phyloP scores from a whole-genome alignment of 2,113 vertebrate genomes.

The Serinus canaria region DNA sequence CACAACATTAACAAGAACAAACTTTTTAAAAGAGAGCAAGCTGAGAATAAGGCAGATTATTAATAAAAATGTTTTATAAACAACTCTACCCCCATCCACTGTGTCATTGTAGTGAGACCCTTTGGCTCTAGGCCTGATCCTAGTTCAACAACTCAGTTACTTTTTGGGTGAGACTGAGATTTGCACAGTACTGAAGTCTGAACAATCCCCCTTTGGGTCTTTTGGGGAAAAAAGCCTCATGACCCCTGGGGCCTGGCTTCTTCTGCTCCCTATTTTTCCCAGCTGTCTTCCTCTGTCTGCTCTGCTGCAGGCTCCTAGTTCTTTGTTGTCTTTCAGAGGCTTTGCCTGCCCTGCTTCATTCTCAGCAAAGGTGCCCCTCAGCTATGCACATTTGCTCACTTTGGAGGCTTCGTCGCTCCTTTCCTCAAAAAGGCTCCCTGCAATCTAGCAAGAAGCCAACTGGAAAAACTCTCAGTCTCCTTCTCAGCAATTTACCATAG shows the following conservation, averaged over 20 bases:
- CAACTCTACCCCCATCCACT: rapidly evolving
- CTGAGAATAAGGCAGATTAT: not conserved
- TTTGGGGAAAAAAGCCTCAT: not conserved
- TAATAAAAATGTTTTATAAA: not conserved
- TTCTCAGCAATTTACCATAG: not conserved
- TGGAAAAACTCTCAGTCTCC: not conserved
- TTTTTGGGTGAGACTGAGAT: not conserved
- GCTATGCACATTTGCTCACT: not conserved
- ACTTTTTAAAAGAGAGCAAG: not conserved
- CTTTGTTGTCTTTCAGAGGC: not conserved
- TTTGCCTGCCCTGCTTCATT: not conserved
- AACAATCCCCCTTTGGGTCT: not conserved
- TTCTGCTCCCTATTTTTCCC: not conserved
- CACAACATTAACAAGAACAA: not conserved
- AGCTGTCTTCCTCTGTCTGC: conserved; percentile 11
- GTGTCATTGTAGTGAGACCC: not conserved
- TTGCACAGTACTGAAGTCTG: not conserved
- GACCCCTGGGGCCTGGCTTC: not conserved
- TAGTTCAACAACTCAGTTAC: not conserved
- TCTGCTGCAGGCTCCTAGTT: not conserved
- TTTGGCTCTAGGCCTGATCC: not conserved
- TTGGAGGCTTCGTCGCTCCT: not conserved
- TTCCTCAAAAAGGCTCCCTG: not conserved
- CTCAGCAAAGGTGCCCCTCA: not conserved
- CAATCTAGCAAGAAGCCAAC: rapidly evolving